Conservation (phyloP, 2,113 vertebrate species). For the Strigops habroptila region DNA sequence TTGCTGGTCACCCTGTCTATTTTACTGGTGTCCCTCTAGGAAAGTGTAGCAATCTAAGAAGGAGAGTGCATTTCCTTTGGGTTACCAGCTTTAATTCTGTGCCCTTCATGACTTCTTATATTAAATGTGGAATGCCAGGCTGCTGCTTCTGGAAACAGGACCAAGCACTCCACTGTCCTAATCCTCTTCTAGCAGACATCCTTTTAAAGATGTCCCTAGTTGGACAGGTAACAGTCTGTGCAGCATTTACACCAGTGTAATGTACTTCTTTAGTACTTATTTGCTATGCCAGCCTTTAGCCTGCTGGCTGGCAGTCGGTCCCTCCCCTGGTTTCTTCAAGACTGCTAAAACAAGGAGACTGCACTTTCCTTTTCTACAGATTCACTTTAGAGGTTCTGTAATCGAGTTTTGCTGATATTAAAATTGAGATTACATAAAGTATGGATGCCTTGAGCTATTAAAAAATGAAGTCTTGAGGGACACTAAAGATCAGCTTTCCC, state of each 20-base stretch:
- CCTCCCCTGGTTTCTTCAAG: not conserved
- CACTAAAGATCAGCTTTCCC: not conserved
- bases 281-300: not conserved
- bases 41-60: not conserved
- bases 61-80: not conserved
- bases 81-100: not conserved
- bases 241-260: not conserved
- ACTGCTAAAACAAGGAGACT: not conserved
- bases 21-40: not conserved
- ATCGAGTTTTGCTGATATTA: constrained; percentile 2
- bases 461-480: not conserved
- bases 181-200: not conserved
- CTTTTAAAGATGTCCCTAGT: not conserved
- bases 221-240: not conserved
- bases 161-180: not conserved
- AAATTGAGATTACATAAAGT: constrained; percentile 18
- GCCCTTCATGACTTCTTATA: not conserved
- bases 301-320: not conserved
- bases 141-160: not conserved
- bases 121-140: not conserved
- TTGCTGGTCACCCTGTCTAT: not conserved
- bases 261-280: not conserved
- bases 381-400: not conserved
- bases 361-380: not conserved
- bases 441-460: not conserved